Conservation (phyloP, 2,113 vertebrate genomes). For the Brevimyrus niger region DNA sequence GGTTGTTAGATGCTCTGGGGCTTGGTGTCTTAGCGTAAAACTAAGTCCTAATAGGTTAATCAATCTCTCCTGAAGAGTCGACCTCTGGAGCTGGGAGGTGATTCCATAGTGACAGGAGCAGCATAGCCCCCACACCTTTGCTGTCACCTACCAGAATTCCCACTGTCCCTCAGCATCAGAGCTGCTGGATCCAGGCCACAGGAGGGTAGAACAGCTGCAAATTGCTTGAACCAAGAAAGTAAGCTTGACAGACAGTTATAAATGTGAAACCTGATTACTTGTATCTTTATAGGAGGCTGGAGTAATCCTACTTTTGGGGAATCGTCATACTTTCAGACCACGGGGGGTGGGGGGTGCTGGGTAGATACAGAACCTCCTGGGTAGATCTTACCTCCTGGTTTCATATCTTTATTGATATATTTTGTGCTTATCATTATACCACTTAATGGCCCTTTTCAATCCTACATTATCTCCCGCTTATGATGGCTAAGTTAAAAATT, state of each 20-base stretch:
- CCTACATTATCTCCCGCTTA: neutral
- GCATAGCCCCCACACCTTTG: neutral
- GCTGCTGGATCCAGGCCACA: neutral
- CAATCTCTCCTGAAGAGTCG: neutral
- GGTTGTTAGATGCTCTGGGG: neutral
- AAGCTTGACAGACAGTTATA: neutral
- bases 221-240: neutral
- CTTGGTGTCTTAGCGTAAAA: neutral
- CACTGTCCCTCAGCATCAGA: neutral
- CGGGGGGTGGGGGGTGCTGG: neutral
- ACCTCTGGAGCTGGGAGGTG: neutral
- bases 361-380: neutral
- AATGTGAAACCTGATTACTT: neutral
- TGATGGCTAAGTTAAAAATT: neutral
- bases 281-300: neutral
- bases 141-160: neutral
- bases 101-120: neutral
- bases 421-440: neutral
- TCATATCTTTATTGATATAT: neutral
- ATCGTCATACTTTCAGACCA: neutral
- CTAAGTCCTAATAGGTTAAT: slow-evolving; percentile 9
- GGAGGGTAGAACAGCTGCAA: neutral
- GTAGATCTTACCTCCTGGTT: neutral
- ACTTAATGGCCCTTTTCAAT: neutral
- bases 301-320: neutral